These are phyloP conservation scores for Hypena proboscidalis DNA, from an alignment of 2,888 invertebrate genomes.

Conservation along the genomic window DNA sequence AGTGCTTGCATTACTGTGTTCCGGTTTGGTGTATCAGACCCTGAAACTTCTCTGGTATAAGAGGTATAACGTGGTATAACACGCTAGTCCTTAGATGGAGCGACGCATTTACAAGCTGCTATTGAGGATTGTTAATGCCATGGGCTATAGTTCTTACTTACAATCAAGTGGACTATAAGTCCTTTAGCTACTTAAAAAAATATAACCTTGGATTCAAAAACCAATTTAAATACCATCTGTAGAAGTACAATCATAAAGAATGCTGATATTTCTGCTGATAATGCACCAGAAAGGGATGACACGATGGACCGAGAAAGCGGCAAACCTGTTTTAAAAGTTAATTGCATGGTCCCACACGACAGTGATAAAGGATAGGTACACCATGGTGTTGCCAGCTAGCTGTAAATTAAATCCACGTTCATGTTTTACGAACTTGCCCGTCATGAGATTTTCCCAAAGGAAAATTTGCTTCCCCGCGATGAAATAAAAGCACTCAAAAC, in stretches of 20 bases:
- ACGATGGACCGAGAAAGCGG: constrained; percentile 12
- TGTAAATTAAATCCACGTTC: constrained; percentile 18
- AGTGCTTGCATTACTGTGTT: no score
- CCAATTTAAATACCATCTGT: constrained; percentile 10
- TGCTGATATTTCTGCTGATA: constrained; percentile 14
- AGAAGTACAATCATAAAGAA: constrained; percentile 14
- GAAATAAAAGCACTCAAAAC: constrained; percentile 34
- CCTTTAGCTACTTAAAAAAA: neutral
- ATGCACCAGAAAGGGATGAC: constrained; percentile 18
- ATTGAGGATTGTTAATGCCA: no score
- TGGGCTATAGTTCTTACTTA: no score
- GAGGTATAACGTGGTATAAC: no score
- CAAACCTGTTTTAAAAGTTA: constrained; percentile 28
- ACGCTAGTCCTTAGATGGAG: no score
- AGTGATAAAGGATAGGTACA: constrained; percentile 25
- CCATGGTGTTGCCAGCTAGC: constrained; percentile 2
- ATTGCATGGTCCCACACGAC: constrained; percentile 15
- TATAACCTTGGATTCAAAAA: constrained; percentile 10
- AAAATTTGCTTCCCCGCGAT: constrained; percentile 22
- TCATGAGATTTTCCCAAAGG: constrained; percentile 16
- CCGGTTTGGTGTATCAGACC: no score
- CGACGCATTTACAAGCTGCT: no score
- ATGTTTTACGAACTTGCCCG: constrained; percentile 12
- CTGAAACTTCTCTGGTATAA: no score
- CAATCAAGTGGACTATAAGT: no score